Conservation (phyloP, 1,140 invertebrate species). For the Drosophila subobscura region DNA sequence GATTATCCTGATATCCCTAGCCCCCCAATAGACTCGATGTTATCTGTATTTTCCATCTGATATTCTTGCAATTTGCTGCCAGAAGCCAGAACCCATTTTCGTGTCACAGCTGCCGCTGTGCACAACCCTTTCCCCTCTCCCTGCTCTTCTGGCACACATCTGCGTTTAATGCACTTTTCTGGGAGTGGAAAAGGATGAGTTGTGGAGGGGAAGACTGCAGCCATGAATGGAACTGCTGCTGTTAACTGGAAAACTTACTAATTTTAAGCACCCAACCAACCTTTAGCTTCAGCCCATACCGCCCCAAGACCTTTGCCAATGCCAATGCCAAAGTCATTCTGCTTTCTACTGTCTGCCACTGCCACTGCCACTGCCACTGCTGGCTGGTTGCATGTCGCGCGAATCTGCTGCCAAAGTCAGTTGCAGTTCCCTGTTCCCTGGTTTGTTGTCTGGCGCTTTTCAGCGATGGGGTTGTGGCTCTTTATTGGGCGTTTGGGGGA, state of each 20-base stretch:
- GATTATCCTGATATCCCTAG: too few relatives aligned
- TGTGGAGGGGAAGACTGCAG: slow-evolving; percentile 22
- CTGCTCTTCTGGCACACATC: slow-evolving; percentile 20
- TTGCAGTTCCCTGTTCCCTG: slow-evolving; percentile 32
- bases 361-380: slow-evolving; percentile 3
- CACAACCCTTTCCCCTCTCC: too few relatives aligned
- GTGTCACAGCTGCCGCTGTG: too few relatives aligned
- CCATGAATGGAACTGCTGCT: slow-evolving; percentile 15
- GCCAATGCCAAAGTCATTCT: slow-evolving; percentile 63
- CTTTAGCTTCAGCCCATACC: neutral
- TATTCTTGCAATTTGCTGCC: too few relatives aligned
- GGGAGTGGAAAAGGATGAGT: neutral
- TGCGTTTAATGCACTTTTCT: slow-evolving; percentile 62
- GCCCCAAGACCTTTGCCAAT: slow-evolving; percentile 26
- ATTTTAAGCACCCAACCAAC: slow-evolving; percentile 50
- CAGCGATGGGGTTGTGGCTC: slow-evolving; percentile 45
- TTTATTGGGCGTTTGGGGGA: slow-evolving; percentile 61
- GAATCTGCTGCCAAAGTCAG: slow-evolving; percentile 57
- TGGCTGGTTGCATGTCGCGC: slow-evolving; percentile 58
- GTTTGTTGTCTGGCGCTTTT: slow-evolving; percentile 39
- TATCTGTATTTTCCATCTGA: neutral
- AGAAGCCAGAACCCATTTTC: too few relatives aligned
- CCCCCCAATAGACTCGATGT: slow-evolving; percentile 1
- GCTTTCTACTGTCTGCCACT: slow-evolving; percentile 11
- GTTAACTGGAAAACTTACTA: slow-evolving; percentile 62